Base-by-base conservation (phyloP, 2,797 vertebrate genomes). In the Chaenodraco wilsoni region DNA sequence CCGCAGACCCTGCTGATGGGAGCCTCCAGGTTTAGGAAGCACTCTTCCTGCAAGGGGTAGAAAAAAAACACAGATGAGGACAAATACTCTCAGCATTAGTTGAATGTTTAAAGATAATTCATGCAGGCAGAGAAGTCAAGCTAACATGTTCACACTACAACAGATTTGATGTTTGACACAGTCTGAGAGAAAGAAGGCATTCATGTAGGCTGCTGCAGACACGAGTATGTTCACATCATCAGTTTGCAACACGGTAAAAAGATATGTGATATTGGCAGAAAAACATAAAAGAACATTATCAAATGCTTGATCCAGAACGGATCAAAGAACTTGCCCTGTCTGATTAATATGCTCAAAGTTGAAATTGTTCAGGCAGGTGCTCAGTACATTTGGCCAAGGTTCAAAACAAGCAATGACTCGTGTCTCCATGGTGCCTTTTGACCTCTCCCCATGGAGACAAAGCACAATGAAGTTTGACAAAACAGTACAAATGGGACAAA, bases 11-110 rank as follows among this genome's bases (percentile, higher is more conserved):
- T 93, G 61, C 94, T 86, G 90, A 99, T 97, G 65, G 98, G 98
- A 64, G 98, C 98, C 91, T 99, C 98, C 74, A 99, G 91, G 92
- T 98, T 98, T 62, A 99, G 94, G 87, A 99, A 99, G 80, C 98
- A 99, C 84, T 98, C 96, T 90, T 99, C 97, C 98, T 99, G 76
- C n/a, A 81, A 74, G 55, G 33, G 10, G 17, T 7, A 37, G 16
- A 37, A 57, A 33, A 23, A 37, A 60, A 43, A 40, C 11, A 33
- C 3, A 76, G 37, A 60, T 68, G n/a, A 83, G 5, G 9, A 70
- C 19, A 72, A 60, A 50, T 45, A 45, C 16, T 33, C 4, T 50
- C 12, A 2, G 46, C 54, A 70, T 16, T 15, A 49, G 23, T 5
- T 44, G 9, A 60, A 49, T 49, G 63, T 12, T 15, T 37, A 23